Evolutionary conservation across 2,888 invertebrate species (phyloP), one percentile per base, ranked within the genome.

Genomic region (Lepetodrilus schrolli): DNA sequence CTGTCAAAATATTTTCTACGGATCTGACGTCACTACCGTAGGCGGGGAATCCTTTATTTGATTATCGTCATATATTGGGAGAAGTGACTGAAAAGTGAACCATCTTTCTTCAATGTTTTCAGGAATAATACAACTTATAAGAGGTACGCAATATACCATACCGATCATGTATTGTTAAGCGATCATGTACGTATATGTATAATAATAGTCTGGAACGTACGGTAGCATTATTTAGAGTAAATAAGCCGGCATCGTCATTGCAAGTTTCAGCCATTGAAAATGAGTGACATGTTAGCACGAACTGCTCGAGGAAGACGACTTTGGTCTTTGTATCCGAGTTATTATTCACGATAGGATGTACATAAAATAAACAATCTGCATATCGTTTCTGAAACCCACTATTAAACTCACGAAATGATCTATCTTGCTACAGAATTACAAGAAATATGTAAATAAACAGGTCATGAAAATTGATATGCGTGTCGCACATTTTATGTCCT

Each of bases 1-100:
- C 17, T 4, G 21, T 34, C 51, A 66, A 73, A 78, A 77, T 73
- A 77, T 78, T 82, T 78, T 78, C 77, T 77, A 72, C 75, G 80
- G 80, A 80, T 77, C 72, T 85, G 85, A 85, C 85, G 84, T 83
- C 81, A 83, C 66, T 26, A 74, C 66, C 71, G 84, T 83, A 83
- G 83, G 85, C 84, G 85, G 85, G 84, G 83, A 84, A 83, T 84
- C 82, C 83, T 83, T 79, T 77, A 77, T 80, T 80, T 76, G 71
- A 78, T 82, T 74, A 76, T 72, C 74, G 34, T 58, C 58, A n/a
- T n/a, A n/a, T n/a, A n/a, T n/a, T n/a, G 58, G 34, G 58, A 30
- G 58, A 58, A 34, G 58, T 58, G 58, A 26, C 10, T 34, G 58
- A 58, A 17, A 23, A 43, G 43, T 43, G 26, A 30, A 30, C 58